A percentile compares a stretch with the other conserved stretches of the same genome.
These are phyloP conservation scores for Caenorhabditis sp. DNA, from an alignment of 2,888 invertebrate species.

Conservation along the genomic window DNA sequence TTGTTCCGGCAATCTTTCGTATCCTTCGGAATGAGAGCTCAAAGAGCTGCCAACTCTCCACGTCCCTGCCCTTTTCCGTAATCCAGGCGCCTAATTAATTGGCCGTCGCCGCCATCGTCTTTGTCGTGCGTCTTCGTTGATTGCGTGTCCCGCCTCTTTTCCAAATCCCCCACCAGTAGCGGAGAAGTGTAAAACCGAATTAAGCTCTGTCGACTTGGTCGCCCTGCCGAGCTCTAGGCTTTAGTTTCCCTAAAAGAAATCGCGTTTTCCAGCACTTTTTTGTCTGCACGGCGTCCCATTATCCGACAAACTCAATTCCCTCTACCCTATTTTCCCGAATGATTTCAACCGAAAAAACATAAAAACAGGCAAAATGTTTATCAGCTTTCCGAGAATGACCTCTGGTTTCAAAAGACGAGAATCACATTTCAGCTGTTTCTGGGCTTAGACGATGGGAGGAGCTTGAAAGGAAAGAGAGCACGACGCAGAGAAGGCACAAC, in stretches of 20 bases:
- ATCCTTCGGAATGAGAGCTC: slow-evolving; percentile 12
- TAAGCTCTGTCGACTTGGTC: too few species aligned
- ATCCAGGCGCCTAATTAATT: slow-evolving; percentile 24
- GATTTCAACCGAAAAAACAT: not conserved
- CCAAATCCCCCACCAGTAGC: too few species aligned
- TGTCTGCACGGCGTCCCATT: too few species aligned
- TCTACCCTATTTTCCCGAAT: not conserved
- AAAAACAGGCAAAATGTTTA: not conserved
- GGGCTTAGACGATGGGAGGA: slow-evolving; percentile 16
- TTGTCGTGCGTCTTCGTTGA: not conserved
- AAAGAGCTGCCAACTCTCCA: not conserved
- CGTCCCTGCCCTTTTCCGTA: slow-evolving; percentile 10
- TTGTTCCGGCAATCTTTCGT: too few species aligned
- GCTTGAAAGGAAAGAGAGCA: slow-evolving; percentile 5
- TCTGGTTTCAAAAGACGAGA: slow-evolving; percentile 1
- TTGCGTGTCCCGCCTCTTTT: not conserved
- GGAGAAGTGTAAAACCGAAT: too few species aligned
- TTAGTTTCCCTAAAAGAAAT: too few species aligned
- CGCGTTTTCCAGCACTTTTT: too few species aligned
- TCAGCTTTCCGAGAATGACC: slow-evolving; percentile 12
- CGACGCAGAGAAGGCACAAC: slow-evolving; percentile 31
- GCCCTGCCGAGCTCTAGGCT: too few species aligned
- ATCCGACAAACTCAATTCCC: slow-evolving; percentile 1
- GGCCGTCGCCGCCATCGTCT: slow-evolving; percentile 11
- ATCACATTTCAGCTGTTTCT: slow-evolving; percentile 22